phyloP scores from a whole-genome alignment of 2,797 vertebrate species.

The Siniperca scherzeri region DNA sequence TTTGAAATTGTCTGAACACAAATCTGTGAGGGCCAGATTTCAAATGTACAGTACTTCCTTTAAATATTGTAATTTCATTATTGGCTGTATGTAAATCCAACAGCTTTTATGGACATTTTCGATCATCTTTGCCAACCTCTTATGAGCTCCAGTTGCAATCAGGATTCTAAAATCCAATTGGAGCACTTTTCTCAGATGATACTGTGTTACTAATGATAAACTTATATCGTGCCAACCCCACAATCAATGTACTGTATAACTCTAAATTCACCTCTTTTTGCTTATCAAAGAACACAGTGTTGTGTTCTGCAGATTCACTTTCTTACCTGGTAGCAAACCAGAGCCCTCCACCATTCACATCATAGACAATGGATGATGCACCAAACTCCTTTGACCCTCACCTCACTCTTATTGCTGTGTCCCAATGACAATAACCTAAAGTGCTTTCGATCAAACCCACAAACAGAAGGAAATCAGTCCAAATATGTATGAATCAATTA shows the following conservation, averaged over 20 bases:
- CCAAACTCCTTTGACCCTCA: constrained; percentile 33
- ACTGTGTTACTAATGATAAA: background rate
- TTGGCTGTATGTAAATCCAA: background rate
- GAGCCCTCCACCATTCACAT: constrained; percentile 48
- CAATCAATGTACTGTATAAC: constrained; percentile 15
- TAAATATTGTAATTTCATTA: background rate
- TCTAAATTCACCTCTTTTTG: constrained; percentile 25
- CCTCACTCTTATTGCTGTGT: constrained; percentile 66
- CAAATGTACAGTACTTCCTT: background rate
- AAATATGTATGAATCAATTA: background rate
- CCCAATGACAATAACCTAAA: constrained; percentile 67
- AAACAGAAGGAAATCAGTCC: background rate
- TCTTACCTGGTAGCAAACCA: constrained; percentile 28
- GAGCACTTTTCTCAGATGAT: background rate
- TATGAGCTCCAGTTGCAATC: background rate
- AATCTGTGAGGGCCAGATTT: background rate
- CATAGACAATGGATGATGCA: constrained; percentile 57
- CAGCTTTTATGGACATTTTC: background rate
- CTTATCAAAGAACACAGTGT: constrained; percentile 37
- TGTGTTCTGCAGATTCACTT: constrained; percentile 48
- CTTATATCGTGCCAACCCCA: constrained; percentile 76
- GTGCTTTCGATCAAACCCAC: constrained; percentile 1
- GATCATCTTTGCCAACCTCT: background rate
- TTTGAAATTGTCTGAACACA: background rate
- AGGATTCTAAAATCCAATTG: constrained; percentile 9